Evolutionary conservation across 2,888 invertebrate species (phyloP).

Genomic region (Mimachlamys varia): DNA sequence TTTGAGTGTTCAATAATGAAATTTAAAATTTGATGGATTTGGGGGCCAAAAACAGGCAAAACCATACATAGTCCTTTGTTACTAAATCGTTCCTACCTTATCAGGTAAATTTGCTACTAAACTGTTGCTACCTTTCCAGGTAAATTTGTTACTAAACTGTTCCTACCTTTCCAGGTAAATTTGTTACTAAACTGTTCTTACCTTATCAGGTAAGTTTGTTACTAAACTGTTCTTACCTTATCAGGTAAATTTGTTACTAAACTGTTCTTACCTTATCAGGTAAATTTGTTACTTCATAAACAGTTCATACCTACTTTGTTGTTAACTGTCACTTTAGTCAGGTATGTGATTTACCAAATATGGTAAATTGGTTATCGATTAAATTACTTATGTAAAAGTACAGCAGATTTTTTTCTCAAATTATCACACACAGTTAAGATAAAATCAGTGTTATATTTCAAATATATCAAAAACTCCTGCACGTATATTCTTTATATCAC

Average conservation of each 20-base stretch:
- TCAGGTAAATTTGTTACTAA: too few relatives aligned
- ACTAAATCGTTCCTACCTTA: too few relatives aligned
- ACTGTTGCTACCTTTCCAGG: background rate
- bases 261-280: too few relatives aligned
- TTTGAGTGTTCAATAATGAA: too few relatives aligned
- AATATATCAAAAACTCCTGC: background rate
- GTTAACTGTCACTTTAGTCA: background rate
- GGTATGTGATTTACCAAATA: background rate
- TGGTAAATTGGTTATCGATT: background rate
- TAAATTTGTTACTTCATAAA: background rate
- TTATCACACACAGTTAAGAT: background rate
- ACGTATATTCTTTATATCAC: background rate
- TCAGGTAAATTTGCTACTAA: background rate
- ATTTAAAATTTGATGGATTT: too few relatives aligned
- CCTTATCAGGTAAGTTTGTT: too few relatives aligned
- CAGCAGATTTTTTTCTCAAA: background rate
- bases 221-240: too few relatives aligned
- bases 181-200: too few relatives aligned
- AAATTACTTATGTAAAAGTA: background rate
- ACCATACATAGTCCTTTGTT: too few relatives aligned
- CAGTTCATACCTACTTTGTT: background rate
- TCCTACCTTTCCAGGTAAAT: too few relatives aligned
- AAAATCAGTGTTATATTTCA: background rate
- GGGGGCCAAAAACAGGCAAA: too few relatives aligned
- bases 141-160: background rate